Evolutionary conservation across 2,113 vertebrate species (phyloP).

Genomic region (Bufo gargarizans): DNA sequence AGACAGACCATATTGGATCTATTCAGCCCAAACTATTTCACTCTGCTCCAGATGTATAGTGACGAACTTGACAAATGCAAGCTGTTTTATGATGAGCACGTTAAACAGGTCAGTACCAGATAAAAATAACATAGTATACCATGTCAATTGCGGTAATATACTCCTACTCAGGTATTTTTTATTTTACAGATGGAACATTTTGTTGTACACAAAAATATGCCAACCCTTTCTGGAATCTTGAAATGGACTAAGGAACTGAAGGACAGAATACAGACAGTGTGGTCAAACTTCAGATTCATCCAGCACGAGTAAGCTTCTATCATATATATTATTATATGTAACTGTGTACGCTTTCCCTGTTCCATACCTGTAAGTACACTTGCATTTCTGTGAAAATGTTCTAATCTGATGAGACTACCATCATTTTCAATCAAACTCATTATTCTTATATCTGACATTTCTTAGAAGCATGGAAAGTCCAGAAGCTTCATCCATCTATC

Average conservation of each 20-base stretch:
- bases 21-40: conserved; percentile 75
- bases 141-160: neutral
- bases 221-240: conserved; percentile 74
- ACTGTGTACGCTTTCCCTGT: too few relatives aligned
- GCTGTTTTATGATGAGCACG: conserved; percentile 68
- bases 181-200: conserved; percentile 67
- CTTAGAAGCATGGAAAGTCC: conserved; percentile 66
- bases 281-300: conserved; percentile 73
- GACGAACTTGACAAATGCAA: conserved; percentile 78
- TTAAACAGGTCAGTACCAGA: conserved; percentile 69
- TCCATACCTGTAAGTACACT: neutral
- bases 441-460: neutral
- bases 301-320: conserved; percentile 69
- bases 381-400: too few relatives aligned
- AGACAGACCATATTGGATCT: conserved; percentile 74
- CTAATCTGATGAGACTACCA: neutral
- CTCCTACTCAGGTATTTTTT: conserved; percentile 48
- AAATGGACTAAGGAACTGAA: conserved; percentile 78
- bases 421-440: neutral
- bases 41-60: conserved; percentile 73
- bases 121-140: neutral
- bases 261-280: conserved; percentile 72
- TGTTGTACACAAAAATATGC: conserved; percentile 77
- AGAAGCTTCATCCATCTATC: conserved; percentile 67
- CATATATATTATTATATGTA: too few relatives aligned